Evolutionary conservation across 2,888 invertebrate species (phyloP), one percentile per base, ranked within the genome.

Genomic region (Drosophila subsilvestris): DNA sequence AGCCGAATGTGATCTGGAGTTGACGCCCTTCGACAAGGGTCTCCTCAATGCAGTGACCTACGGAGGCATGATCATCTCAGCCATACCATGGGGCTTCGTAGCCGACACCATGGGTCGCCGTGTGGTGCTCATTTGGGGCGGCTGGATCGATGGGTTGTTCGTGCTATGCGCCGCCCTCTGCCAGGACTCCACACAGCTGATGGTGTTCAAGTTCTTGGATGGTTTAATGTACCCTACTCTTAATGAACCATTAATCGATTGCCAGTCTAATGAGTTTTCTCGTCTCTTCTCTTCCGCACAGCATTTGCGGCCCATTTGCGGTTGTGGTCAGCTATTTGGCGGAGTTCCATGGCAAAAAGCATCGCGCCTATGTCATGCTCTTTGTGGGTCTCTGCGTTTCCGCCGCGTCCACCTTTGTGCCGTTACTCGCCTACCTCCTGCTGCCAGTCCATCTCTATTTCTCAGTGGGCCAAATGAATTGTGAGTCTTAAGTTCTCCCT

Each of bases 31-130:
- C 37, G 94, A 95, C 55, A 96, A 96, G 93, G 96, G 96, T 6
- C 91, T 94, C 1, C 92, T 96, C 12, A 94, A 95, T 68, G 95
- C 95, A 1, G 93, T 95, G 61, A 95, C 95, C 8, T 96, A 95
- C 92, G 93, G 94, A 96, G 96, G 96, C 22, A 96, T 96, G 95
- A 94, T 96, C 80, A 92, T 94, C 1, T 95, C 96, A 48, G 95
- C 95, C 0, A 93, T 96, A 88, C 75, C 96, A 1, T 96, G 96
- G 96, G 96, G 96, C 1, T 96, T 94, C 84, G 90, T 96, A 4
- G 95, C 96, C 0, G 96, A 96, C 87, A 95, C 95, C 0, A 92
- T 95, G 62, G 96, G 96, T 0, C 93, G 95, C 56, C 94, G 94
- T 68, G 93, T 93, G 84, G 93, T 96, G 51, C 92, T 96, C 83